A percentile compares a stretch with the other conserved stretches of the same genome.
These are phyloP conservation scores for Spilosoma lubricipeda DNA, from an alignment of 2,888 invertebrate species.

Conservation along the genomic window DNA sequence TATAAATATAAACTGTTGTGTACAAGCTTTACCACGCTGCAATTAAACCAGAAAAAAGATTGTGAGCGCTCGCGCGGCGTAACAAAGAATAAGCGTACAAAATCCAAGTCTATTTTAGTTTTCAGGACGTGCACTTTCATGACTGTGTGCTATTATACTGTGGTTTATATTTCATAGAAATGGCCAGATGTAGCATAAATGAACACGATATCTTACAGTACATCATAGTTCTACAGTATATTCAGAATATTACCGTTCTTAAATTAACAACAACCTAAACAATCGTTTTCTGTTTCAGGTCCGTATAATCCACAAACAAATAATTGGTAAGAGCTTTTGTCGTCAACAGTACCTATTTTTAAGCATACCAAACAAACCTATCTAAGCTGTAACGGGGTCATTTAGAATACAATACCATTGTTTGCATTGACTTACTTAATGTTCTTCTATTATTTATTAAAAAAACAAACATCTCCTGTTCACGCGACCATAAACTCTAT, in stretches of 20 bases:
- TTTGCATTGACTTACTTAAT: constrained; percentile 41
- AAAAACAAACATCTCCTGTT: constrained; percentile 29
- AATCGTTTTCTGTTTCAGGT: constrained; percentile 39
- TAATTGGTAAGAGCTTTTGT: constrained; percentile 22
- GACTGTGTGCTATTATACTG: neutral
- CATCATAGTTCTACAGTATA: neutral
- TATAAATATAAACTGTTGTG: neutral
- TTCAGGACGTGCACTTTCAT: neutral
- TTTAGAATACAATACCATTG: constrained; percentile 67
- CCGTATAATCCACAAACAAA: constrained; percentile 1
- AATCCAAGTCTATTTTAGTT: neutral
- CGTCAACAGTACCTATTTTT: constrained; percentile 22
- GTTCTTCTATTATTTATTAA: constrained; percentile 39
- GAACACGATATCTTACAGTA: neutral
- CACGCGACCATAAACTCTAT: constrained; percentile 39
- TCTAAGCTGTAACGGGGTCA: constrained; percentile 57
- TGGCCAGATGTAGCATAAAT: neutral
- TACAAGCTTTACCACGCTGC: neutral
- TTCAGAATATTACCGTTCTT: neutral
- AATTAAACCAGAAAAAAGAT: neutral
- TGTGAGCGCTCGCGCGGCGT: neutral
- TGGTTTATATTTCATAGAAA: neutral
- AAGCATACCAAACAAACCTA: constrained; percentile 32
- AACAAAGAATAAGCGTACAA: neutral
- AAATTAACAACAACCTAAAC: neutral